Base-by-base conservation (phyloP, 1,140 invertebrate genomes). In the Lamellibrachia luymesi region DNA sequence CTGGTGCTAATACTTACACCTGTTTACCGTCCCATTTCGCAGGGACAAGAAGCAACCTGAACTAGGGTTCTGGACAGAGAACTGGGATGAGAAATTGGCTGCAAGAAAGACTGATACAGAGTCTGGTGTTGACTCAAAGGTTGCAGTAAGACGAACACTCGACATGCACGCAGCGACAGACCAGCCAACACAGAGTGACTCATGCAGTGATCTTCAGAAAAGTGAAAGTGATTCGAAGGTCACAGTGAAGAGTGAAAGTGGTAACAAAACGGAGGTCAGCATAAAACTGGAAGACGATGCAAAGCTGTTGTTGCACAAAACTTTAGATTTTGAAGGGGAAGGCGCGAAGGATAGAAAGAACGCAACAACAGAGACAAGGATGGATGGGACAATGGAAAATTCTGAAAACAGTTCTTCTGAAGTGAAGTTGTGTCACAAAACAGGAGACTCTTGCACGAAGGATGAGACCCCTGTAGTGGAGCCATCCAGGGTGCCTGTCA, bases 21-120 rank as follows among this genome's bases (percentile, higher is more conserved):
- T 92, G 51, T 8, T 38, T 92, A 17, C 17, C 27, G 6, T 92
- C 27, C 17, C 8, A 51, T 50, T 22, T 92, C 6, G 50, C 94
- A 98, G 97, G 51, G 97, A 97, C 93, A 98, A 98, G 94, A 97
- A 98, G 96, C 98, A 98, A 51, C 50, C 56, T 91, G 80, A 93
- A 64, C 80, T 94, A 93, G 50, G 91, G 49, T 27, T 92, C 94
- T 94, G 38, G 93, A 64, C 56, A 90, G 95, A 94, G 94, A 94
- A 95, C 50, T 92, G 94, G 90, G 95, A 95, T 93, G 94, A 95
- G 96, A 98, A 98, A 0, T 98, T 98, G 95, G 96, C 98, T 95
- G 96, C 98, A 0, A 98, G 98, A 98, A 97, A 98, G 95, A 92
- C n/a, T 93, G 38, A n/a, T 22, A 90, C 93, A 49, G 94, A 94